Evolutionary conservation across 37 sponge, comb jelly and placozoan genomes (phyloP), one percentile per base, ranked within the genome.

Genomic region (Haliclona indistincta): DNA sequence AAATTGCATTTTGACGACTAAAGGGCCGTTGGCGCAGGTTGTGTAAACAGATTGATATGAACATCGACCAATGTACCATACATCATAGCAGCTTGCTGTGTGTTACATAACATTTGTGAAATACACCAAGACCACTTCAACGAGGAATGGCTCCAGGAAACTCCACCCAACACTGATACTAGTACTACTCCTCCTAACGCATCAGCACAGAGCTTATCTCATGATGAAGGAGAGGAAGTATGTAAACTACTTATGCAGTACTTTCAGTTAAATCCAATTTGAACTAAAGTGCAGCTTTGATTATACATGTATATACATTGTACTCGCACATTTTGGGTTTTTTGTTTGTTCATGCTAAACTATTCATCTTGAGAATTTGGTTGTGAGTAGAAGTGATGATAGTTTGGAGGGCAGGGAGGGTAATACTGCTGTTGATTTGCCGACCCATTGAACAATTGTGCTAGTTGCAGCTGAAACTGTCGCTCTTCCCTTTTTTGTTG

Each of bases 21-120:
- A 81, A 73, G 55, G 74, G 43, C 43, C 2, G 82, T n/a, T 81
- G 81, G 81, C 43, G 70, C 10, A 29, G 71, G 17, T 38, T 79
- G 29, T 4, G 45, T 34, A 79, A 79, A 34, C 44, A 40, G 39
- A 78, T 51, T n/a, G 69, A 78, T 4, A 78, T 45, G 56, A 5
- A 0, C 34, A 43, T 77, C 34, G 38, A 54, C 7, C 25, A 67
- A 67, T n/a, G n/a, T n/a, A n/a, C 70, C 70, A 35, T 34, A 45
- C 29, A 29, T 79, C 26, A 38, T 68, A 28, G 58, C 80, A 40
- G 70, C 80, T 39, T 29, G 37, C 22, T 63, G 77, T 35, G 60
- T 79, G 20, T 34, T 75, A 2, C 83, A 83, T 33, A 83, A 73
- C 33, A 36, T 73, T n/a, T 70, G 65, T 54, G 58, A 74, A 56